Percentiles rank a stretch among this genome's conserved stretches.
These are phyloP conservation scores for Girardinichthys multiradiatus DNA, from an alignment of 2,113 vertebrate species.

Conservation along the genomic window DNA sequence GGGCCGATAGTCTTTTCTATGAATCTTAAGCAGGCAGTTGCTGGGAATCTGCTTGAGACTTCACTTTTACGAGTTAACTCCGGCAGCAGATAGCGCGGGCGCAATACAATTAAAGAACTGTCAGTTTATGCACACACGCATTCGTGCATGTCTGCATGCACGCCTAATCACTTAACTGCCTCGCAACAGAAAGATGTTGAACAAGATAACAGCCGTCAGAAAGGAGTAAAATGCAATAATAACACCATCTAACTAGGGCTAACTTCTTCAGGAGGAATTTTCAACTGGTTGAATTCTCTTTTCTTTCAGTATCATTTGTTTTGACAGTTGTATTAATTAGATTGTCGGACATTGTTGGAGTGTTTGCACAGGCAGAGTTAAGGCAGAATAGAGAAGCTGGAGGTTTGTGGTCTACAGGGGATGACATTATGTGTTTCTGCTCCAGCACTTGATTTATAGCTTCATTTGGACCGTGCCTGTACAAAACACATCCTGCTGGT, in stretches of 20 bases:
- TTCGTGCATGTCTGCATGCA: conserved; percentile 20
- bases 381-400: conserved; percentile 48
- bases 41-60: conserved; percentile 82
- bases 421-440: conserved; percentile 82
- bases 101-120: conserved; percentile 78
- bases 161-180: conserved; percentile 60
- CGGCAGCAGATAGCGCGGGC: conserved; percentile 65
- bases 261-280: conserved; percentile 22
- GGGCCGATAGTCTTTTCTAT: conserved; percentile 82
- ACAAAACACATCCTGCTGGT: conserved; percentile 81
- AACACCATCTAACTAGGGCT: not conserved
- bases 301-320: conserved; percentile 13
- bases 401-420: conserved; percentile 68
- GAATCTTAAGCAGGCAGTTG: conserved; percentile 85
- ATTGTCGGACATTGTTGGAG: conserved; percentile 40
- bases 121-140: conserved; percentile 51
- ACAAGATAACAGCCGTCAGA: conserved; percentile 45
- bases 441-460: conserved; percentile 84
- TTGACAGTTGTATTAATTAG: conserved; percentile 58
- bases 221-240: conserved; percentile 35
- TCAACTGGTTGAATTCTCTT: not conserved
- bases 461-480: conserved; percentile 76
- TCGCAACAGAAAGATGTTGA: conserved; percentile 49
- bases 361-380: conserved; percentile 49
- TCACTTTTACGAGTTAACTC: conserved; percentile 82